phyloP scores from a whole-genome alignment of 2,888 invertebrate species.

The Amphiduros pacificus region DNA sequence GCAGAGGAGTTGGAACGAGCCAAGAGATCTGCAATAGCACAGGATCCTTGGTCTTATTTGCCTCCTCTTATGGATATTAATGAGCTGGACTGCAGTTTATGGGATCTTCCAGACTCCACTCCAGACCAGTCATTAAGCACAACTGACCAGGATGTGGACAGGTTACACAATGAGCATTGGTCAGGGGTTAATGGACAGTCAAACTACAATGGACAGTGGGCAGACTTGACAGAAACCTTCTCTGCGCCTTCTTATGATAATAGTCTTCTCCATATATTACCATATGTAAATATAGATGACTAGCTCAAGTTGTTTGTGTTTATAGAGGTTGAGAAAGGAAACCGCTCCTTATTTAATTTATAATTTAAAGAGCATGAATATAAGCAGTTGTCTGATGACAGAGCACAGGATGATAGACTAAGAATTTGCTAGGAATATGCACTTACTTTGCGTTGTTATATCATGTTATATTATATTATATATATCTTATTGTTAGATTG shows the following conservation, averaged over 20 bases:
- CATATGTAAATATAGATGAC: conserved; percentile 93
- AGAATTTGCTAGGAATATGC: no score
- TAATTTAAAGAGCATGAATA: no score
- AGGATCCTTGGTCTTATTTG: conserved; percentile 66
- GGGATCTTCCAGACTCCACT: conserved; percentile 6
- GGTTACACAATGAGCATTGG: conserved; percentile 56
- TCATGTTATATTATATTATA: no score
- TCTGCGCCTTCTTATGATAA: conserved; percentile 74
- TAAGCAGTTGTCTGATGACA: no score
- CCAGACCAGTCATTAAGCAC: conserved; percentile 2
- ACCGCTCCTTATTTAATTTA: no score
- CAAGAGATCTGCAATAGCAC: not conserved
- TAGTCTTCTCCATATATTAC: conserved; percentile 85
- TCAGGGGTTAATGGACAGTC: conserved; percentile 63
- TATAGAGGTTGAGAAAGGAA: no score
- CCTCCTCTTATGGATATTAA: conserved; percentile 69
- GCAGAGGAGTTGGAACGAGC: no score
- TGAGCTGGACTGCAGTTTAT: conserved; percentile 61
- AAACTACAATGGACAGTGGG: conserved; percentile 67
- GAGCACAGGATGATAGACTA: no score
- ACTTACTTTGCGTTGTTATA: no score
- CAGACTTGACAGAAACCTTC: conserved; percentile 89
- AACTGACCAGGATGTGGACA: conserved; percentile 36
- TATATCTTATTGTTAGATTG: no score
- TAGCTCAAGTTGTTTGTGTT: no score